Evolutionary conservation across 2,888 invertebrate species (phyloP), one percentile per base, ranked within the genome.

Genomic region (Pachymerium ferrugineum): DNA sequence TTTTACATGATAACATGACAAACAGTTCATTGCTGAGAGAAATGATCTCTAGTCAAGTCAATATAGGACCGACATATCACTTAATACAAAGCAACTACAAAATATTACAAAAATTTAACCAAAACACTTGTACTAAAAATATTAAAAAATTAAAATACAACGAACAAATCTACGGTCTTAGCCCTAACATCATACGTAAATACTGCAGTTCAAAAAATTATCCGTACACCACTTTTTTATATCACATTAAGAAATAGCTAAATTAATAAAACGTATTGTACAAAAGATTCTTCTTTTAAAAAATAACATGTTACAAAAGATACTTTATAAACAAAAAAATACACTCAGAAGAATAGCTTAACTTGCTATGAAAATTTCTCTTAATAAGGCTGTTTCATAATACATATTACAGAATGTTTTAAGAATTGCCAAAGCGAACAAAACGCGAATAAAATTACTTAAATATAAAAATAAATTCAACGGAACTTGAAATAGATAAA

Each of bases 201-300:
- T 54, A 54, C 47, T 54, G 47, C 47, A 54, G 47, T 54, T 54
- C n/a, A n/a, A n/a, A n/a, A n/a, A n/a, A n/a, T n/a, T 54, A 19
- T 54, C 47, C 47, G 22, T 54, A 54, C 47, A 54, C 47, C 47
- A 54, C 47, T 3, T 54, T 54, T 54, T 22, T 22, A 54, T 54
- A 54, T 54, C 47, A 54, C 47, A 5, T 22, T 54, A 54, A 4
- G 19, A 54, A 19, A n/a, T 54, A 54, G 8, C 16, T 22, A 54
- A 8, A 54, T 22, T n/a, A 16, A 19, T 19, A 54, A 54, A 54
- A 54, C 22, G 22, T 54, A 54, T 19, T 54, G 22, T 22, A 38
- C 5, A 54, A 54, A 54, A 54, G 22, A 54, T n/a, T 54, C 16
- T 1, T n/a, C n/a, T n/a, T n/a, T 54, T 54, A 19, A 10, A 54